Base-by-base conservation (phyloP, 2,113 vertebrate species). In the Benitochromis conjunctus region DNA sequence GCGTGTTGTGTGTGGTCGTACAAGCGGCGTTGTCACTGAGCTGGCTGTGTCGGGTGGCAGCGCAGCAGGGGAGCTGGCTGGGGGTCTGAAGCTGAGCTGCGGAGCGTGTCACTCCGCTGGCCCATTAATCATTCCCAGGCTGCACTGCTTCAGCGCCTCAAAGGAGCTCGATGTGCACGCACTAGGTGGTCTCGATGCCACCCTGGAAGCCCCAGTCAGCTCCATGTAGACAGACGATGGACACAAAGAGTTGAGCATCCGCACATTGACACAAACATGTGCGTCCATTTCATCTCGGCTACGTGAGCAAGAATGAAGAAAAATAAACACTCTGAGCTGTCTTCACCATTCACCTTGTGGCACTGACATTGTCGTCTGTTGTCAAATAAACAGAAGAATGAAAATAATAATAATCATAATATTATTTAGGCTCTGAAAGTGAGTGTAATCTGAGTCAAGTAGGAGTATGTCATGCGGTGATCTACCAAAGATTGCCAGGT, bases 171-270 rank as follows among this genome's bases (percentile, higher is more conserved):
- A 89, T 85, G 94, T 64, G 79, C 88, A 84, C 93, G 19, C 89
- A 88, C 93, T 94, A 90, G 95, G 95, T 95, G 95, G 95, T 95
- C 95, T 91, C 48, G 84, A 88, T 89, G 92, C 89, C 91, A 90
- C 89, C 87, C 66, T 76, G 79, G 84, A 90, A 83, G 90, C 66
- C 86, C 89, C 88, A 78, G 71, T 80, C 84, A 4, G 84, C 74
- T 77, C 24, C 79, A 13, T 74, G 85, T 16, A 83, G 86, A 82
- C 78, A 87, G 87, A 80, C 58, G 71, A 84, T 46, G 83, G 88
- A 91, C 90, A 88, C 89, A 92, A 89, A 93, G 57, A 57, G 71
- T 38, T 1, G 26, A 88, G 51, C 76, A 84, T 89, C 46, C 78
- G 21, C 81, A 76, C 82, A 48, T 41, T 66, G 64, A 19, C 79